Evolutionary conservation across 2,113 vertebrate species (phyloP).

Genomic region (Toxostoma redivivum): DNA sequence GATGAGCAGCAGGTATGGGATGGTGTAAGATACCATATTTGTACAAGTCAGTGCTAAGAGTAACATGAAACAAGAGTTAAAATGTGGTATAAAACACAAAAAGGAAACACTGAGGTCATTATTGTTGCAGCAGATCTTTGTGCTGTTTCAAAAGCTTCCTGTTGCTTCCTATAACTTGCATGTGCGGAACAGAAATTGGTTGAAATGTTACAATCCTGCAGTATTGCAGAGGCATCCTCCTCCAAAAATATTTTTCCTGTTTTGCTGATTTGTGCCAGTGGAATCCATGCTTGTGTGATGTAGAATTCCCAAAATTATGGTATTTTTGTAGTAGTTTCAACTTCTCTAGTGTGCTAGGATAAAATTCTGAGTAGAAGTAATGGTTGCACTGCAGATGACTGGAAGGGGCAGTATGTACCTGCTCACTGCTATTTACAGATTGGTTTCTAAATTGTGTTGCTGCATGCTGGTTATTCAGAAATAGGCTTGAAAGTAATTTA

Average conservation of each 20-base stretch:
- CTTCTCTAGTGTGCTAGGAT: neutral
- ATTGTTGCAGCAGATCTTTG: constrained; percentile 17
- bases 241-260: neutral
- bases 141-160: constrained; percentile 42
- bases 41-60: neutral
- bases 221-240: neutral
- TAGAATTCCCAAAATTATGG: neutral
- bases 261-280: neutral
- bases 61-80: neutral
- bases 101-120: neutral
- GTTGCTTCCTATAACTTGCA: constrained; percentile 20
- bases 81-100: neutral
- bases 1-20: constrained; percentile 83
- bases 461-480: neutral
- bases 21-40: neutral
- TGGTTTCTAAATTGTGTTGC: neutral
- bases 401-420: neutral
- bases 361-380: neutral
- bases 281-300: neutral
- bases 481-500: neutral
- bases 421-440: neutral
- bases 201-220: neutral
- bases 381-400: neutral
- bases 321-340: neutral
- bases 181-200: neutral